Evolutionary conservation across 2,888 invertebrate species (phyloP), one percentile per base, ranked within the genome.

Genomic region (Peribatodes rhomboidaria): DNA sequence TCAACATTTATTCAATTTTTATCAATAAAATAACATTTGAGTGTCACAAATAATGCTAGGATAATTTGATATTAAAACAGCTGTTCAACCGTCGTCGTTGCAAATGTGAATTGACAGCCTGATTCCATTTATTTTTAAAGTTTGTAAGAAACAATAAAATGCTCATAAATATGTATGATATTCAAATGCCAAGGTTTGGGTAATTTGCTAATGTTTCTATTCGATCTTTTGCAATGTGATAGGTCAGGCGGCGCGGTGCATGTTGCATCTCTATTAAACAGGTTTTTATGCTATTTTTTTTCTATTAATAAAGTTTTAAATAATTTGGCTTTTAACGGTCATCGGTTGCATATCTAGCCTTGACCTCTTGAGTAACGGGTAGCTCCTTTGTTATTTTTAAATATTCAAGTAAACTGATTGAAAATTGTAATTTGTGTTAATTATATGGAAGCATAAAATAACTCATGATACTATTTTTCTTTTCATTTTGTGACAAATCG

Each of bases 161-260:
- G 18, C 8, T 13, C 1, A n/a, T 39, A 4, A 37, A 57, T 18
- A 50, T 27, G 8, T 18, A 55, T 31, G 46, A 22, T 52, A 18
- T 52, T 50, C 41, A 47, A 65, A 65, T 57, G 61, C 53, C 65
- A 65, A 65, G 65, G 61, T 31, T 57, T 41, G 9, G 10, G 18
- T 52, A 44, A 49, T 47, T 41, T 14, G 14, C 14, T 16, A 47
- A 49, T 55, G 31, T 35, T 53, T 57, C 18, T 49, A 20, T 61
- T 7, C 14, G 22, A 53, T 13, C 31, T 53, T 55, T 55, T 64
- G 61, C 61, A 56, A 56, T 18, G 20, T 18, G 35, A 52, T 56
- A 66, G 64, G 64, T 69, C 64, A 61, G 37, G 9, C n/a, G 33
- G 16, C 41, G 2, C 7, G 18, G 47, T 58, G 58, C 58, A 63